These are phyloP conservation scores for Galleria mellonella DNA, from an alignment of 1,140 invertebrate genomes.

Conservation along the genomic window DNA sequence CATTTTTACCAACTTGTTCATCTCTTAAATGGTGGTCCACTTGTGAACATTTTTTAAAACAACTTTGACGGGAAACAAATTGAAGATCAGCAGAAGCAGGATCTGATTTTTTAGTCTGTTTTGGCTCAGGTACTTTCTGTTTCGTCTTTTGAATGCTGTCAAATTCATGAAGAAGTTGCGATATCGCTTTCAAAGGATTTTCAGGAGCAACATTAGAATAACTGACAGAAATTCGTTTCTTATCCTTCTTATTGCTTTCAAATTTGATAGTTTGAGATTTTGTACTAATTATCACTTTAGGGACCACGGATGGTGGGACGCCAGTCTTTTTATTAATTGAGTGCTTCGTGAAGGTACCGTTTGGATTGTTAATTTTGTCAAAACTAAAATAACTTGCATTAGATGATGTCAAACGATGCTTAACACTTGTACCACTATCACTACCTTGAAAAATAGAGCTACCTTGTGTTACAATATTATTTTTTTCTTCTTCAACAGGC, in stretches of 20 bases:
- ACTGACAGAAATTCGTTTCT: constrained; percentile 16
- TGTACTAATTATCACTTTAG: constrained; percentile 45
- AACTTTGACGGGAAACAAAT: constrained; percentile 15
- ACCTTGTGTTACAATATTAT: neutral
- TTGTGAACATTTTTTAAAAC: constrained; percentile 16
- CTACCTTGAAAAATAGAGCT: constrained; percentile 23
- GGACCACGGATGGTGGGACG: constrained; percentile 14
- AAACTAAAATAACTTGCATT: constrained; percentile 43
- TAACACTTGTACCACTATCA: constrained; percentile 51
- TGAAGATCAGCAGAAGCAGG: constrained; percentile 11
- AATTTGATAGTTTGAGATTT: constrained; percentile 30
- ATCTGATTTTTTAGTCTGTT: constrained; percentile 26
- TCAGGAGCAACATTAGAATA: constrained; percentile 20
- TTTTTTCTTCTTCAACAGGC: neutral
- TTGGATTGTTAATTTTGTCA: constrained; percentile 20
- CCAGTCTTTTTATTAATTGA: constrained; percentile 15
- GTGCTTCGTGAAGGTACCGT: constrained; percentile 1
- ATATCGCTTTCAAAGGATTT: constrained; percentile 59
- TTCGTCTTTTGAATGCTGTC: constrained; percentile 48
- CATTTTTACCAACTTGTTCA: constrained; percentile 6
- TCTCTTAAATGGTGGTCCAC: constrained; percentile 22
- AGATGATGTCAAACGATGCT: constrained; percentile 36
- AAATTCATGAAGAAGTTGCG: constrained; percentile 52
- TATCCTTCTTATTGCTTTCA: constrained; percentile 27
- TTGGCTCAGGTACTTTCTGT: constrained; percentile 23